A percentile compares a stretch with the other conserved stretches of the same genome.
These are phyloP conservation scores for Machaerirhynchus nigripectus DNA, from an alignment of 2,113 vertebrate species.

Conservation along the genomic window DNA sequence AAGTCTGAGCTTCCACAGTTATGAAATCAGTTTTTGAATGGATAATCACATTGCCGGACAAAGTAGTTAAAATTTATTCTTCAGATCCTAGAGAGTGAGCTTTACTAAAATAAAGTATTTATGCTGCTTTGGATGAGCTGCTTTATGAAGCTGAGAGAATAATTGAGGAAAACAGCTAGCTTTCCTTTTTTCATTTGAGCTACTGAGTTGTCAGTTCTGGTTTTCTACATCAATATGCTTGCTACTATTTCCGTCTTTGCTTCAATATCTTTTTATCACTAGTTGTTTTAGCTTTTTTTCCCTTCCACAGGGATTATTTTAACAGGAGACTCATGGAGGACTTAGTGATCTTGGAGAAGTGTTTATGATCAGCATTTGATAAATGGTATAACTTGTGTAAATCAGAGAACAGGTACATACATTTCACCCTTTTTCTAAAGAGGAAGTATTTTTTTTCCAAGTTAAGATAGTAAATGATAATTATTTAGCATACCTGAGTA, in stretches of 20 bases:
- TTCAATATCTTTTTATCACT: neutral
- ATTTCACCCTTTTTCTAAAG: neutral
- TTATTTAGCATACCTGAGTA: neutral
- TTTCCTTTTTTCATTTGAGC: neutral
- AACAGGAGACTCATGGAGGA: neutral
- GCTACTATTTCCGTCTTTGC: neutral
- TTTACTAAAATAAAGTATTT: neutral
- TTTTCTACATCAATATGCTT: neutral
- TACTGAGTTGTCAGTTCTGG: neutral
- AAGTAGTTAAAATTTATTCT: neutral
- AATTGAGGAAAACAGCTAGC: neutral
- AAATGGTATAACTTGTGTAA: neutral
- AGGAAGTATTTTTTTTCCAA: neutral
- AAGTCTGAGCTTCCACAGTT: neutral
- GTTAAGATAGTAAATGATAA: neutral
- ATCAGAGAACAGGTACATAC: neutral
- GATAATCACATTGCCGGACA: neutral
- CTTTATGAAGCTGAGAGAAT: neutral
- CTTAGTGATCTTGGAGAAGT: neutral
- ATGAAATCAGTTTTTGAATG: neutral
- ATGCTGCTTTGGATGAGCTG: neutral
- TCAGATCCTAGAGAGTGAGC: neutral
- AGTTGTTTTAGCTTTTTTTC: neutral
- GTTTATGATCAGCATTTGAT: conserved; percentile 48
- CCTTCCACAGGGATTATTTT: neutral